phyloP scores from a whole-genome alignment of 2,113 vertebrate genomes.

The Leptobrachium leishanense region DNA sequence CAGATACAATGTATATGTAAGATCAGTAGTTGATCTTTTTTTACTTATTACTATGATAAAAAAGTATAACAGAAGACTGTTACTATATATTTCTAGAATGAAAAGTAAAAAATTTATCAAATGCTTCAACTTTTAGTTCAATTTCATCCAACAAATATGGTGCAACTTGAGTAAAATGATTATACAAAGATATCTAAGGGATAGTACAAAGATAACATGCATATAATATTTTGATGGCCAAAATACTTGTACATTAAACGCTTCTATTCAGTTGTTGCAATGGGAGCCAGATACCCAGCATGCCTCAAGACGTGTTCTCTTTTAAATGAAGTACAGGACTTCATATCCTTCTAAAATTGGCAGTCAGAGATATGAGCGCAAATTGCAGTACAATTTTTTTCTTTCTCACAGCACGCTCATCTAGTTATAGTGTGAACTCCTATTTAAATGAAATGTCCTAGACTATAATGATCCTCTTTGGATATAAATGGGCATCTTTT shows the following conservation, averaged over 20 bases:
- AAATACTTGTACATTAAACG: not conserved
- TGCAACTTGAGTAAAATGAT: not conserved
- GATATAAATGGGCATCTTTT: constrained; percentile 77
- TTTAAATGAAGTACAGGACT: constrained; percentile 50
- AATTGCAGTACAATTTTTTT: constrained; percentile 76
- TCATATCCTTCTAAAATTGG: constrained; percentile 73
- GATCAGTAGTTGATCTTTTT: too few species aligned
- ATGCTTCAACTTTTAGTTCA: too few species aligned
- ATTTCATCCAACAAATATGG: not conserved
- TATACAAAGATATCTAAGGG: not conserved
- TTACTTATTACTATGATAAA: too few species aligned
- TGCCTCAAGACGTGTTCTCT: constrained; percentile 10
- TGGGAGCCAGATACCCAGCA: not conserved
- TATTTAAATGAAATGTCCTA: constrained; percentile 75
- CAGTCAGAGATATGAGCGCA: constrained; percentile 72
- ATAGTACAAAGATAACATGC: not conserved
- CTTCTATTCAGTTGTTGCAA: not conserved
- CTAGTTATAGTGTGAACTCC: constrained; percentile 71
- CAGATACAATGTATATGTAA: too few species aligned
- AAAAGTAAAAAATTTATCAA: too few species aligned
- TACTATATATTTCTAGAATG: too few species aligned
- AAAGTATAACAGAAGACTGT: too few species aligned
- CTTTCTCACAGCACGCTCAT: constrained; percentile 64
- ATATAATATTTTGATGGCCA: not conserved
- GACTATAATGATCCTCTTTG: constrained; percentile 78